Evolutionary conservation across 2,113 vertebrate species (phyloP).

Genomic region (Caretta caretta): DNA sequence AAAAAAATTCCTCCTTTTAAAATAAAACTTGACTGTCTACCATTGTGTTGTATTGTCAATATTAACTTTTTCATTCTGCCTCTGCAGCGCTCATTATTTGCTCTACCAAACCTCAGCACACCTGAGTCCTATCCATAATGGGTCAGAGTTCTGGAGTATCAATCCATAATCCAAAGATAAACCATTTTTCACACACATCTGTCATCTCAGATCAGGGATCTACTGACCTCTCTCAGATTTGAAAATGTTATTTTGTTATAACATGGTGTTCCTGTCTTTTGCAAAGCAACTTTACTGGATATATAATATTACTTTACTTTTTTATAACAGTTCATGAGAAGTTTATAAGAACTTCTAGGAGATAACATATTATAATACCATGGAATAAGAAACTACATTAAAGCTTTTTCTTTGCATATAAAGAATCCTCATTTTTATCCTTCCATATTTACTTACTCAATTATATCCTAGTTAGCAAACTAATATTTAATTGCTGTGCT

Average conservation of each 20-base stretch:
- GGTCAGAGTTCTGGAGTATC: background rate
- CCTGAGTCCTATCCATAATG: background rate
- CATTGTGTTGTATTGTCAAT: background rate
- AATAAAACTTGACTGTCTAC: background rate
- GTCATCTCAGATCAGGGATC: background rate
- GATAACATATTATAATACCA: rapidly evolving
- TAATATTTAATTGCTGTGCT: background rate
- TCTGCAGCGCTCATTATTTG: background rate
- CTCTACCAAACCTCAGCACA: background rate
- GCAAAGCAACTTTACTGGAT: background rate
- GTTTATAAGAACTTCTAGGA: rapidly evolving
- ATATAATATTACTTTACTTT: background rate
- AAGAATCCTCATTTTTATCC: rapidly evolving
- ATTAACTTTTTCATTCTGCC: background rate
- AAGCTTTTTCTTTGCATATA: too few species aligned
- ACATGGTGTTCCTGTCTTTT: background rate
- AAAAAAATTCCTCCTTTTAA: background rate
- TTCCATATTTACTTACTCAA: background rate
- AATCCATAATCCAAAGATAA: background rate
- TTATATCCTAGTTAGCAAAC: background rate
- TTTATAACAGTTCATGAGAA: rapidly evolving
- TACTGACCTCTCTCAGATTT: background rate
- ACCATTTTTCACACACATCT: background rate
- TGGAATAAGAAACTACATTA: background rate
- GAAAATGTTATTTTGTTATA: background rate